Base-by-base conservation (phyloP, 2,113 vertebrate genomes). In the Hiodon tergisus region DNA sequence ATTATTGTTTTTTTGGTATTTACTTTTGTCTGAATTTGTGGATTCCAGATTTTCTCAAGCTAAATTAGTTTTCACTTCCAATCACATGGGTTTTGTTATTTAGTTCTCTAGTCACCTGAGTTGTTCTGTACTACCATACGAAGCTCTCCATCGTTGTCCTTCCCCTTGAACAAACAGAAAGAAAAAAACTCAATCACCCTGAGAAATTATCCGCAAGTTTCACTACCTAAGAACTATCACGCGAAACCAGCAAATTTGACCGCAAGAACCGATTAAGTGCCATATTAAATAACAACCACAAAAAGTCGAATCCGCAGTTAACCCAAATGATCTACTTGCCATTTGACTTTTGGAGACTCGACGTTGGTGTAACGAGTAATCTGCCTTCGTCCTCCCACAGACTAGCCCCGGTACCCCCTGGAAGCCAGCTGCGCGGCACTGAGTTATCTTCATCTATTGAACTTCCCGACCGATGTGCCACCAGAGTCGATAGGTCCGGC, bases 341-440 rank as follows among this genome's bases (percentile, higher is more conserved):
- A 47, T 66, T 46, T 11, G 63, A 66, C 9, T 47, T 17, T 17
- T 66, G 63, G 3, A 31, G 7, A 46, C 62, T 46, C 7, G 63
- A 47, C 48, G 31, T 7, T 48, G 63, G 63, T 47, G 17, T 10
- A 46, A 66, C 63, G 31, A 66, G 31, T 10, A 66, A 47, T 3
- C 46, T 47, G 3, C 63, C 63, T 48, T 66, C 63, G 63, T 66
- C 63, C 16, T 66, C 63, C 63, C 63, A 66, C 63, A 66, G 46
- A 4, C 31, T 4, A 16, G 31, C 63, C 13, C 48, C 63, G 3
- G 7, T 11, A 46, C 31, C 2, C 5, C 31, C 46, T 3, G 4
- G 31, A 13, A 48, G 7, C 63, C 63, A 66, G 9, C 46, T 66
- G 31, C 17, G 11, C 11, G 46, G 6, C 2, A 17, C 6, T 2